These are phyloP conservation scores for Drosophila aldrichi DNA, from an alignment of 2,888 invertebrate species.

Conservation along the genomic window DNA sequence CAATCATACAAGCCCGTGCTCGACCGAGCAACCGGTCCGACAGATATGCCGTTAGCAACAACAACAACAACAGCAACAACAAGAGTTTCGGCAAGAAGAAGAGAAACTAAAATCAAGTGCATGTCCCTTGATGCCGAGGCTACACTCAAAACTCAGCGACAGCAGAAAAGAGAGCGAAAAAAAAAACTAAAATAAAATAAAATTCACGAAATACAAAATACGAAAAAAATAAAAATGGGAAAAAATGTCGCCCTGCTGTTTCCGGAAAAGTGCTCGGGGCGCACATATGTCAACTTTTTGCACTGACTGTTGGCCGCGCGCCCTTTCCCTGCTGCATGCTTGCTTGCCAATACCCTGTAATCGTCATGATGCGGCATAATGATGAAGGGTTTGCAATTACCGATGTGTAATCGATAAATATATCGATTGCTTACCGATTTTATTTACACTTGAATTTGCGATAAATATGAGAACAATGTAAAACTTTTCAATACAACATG, in stretches of 20 bases:
- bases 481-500: not conserved
- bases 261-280: slow-evolving; percentile 83
- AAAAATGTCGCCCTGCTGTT: slow-evolving; percentile 83
- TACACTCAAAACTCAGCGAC: slow-evolving; percentile 66
- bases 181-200: slow-evolving; percentile 16
- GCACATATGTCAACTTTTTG: slow-evolving; percentile 85
- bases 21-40: slow-evolving; percentile 25
- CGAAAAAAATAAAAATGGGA: slow-evolving; percentile 44
- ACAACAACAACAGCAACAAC: slow-evolving; percentile 17
- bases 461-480: no score
- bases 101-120: slow-evolving; percentile 68
- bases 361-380: no score
- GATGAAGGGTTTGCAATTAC: not conserved
- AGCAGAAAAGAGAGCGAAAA: slow-evolving; percentile 19
- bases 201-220: slow-evolving; percentile 29
- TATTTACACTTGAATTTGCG: no score
- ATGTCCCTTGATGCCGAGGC: slow-evolving; percentile 73
- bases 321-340: not conserved
- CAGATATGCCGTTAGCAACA: slow-evolving; percentile 33
- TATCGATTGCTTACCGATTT: not conserved
- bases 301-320: slow-evolving; percentile 43
- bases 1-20: slow-evolving; percentile 70
- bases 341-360: slow-evolving; percentile 13
- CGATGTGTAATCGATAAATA: slow-evolving; percentile 1
- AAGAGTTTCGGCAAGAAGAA: slow-evolving; percentile 18